phyloP scores from a whole-genome alignment of 2,888 invertebrate species.

The Rhagonycha fulva region DNA sequence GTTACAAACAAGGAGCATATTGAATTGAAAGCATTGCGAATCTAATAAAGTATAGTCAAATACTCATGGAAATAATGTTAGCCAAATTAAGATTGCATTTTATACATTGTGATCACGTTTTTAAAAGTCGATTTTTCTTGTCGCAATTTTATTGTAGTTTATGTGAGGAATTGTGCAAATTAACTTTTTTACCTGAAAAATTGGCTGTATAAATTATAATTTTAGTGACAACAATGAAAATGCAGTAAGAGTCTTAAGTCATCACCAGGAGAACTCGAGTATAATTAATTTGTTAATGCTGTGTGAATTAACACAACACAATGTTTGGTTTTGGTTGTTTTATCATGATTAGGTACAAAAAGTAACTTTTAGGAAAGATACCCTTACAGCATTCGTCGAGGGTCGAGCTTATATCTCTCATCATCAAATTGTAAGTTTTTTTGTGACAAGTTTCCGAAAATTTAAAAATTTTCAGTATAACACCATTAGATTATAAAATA shows the following conservation, averaged over 20 bases:
- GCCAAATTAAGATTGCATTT: neutral
- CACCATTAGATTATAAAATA: neutral
- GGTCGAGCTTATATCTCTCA: neutral
- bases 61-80: neutral
- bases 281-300: too few species aligned
- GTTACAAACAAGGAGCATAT: neutral
- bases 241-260: neutral
- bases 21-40: neutral
- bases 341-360: too few species aligned
- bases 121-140: neutral
- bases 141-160: neutral
- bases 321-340: too few species aligned
- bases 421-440: too few species aligned
- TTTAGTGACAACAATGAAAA: neutral
- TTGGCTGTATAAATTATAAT: neutral
- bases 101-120: neutral
- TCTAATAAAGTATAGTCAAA: neutral
- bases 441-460: too few species aligned
- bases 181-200: neutral
- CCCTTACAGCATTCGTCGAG: neutral
- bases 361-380: too few species aligned
- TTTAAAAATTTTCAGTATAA: neutral
- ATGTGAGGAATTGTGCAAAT: neutral
- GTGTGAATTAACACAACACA: too few species aligned
- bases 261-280: too few species aligned